phyloP scores from a whole-genome alignment of 1,140 invertebrate species.

The Parasteatoda tepidariorum region DNA sequence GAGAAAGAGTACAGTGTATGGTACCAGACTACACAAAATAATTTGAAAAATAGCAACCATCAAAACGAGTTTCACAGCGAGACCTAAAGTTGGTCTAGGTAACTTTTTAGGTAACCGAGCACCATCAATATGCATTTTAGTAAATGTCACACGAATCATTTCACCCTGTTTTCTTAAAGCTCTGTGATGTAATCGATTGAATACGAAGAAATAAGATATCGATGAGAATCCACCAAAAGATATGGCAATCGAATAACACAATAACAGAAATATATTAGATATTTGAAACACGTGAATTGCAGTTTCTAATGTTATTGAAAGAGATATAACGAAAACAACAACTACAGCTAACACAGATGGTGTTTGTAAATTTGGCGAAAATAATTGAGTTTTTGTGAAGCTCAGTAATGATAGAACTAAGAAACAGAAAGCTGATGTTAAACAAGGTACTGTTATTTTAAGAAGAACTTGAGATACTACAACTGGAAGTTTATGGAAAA shows the following conservation, averaged over 20 bases:
- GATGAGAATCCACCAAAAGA: slow-evolving; percentile 82
- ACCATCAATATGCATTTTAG: slow-evolving; percentile 66
- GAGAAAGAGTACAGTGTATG: slow-evolving; percentile 80
- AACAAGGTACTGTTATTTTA: slow-evolving; percentile 83
- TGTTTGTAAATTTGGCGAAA: slow-evolving; percentile 71
- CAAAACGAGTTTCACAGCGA: slow-evolving; percentile 85
- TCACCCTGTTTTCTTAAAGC: slow-evolving; percentile 69
- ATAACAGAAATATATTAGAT: slow-evolving; percentile 64
- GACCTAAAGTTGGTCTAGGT: slow-evolving; percentile 73
- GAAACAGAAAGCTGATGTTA: slow-evolving; percentile 86
- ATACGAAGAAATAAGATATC: slow-evolving; percentile 85
- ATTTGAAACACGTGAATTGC: slow-evolving; percentile 70
- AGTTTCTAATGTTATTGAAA: slow-evolving; percentile 84
- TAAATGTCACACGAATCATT: slow-evolving; percentile 67
- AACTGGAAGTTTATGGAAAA: slow-evolving; percentile 80
- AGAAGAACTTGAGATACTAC: slow-evolving; percentile 84
- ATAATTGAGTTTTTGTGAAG: slow-evolving; percentile 71
- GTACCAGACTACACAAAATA: slow-evolving; percentile 81
- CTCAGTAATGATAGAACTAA: slow-evolving; percentile 85
- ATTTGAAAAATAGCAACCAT: slow-evolving; percentile 85
- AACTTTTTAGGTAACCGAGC: slow-evolving; percentile 64
- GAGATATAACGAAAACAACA: slow-evolving; percentile 80
- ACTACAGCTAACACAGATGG: slow-evolving; percentile 80
- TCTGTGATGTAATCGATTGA: slow-evolving; percentile 71
- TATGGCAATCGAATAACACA: slow-evolving; percentile 74